Evolutionary conservation across 2,113 vertebrate species (phyloP), one percentile per base, ranked within the genome.

Genomic region (Passer montanus): DNA sequence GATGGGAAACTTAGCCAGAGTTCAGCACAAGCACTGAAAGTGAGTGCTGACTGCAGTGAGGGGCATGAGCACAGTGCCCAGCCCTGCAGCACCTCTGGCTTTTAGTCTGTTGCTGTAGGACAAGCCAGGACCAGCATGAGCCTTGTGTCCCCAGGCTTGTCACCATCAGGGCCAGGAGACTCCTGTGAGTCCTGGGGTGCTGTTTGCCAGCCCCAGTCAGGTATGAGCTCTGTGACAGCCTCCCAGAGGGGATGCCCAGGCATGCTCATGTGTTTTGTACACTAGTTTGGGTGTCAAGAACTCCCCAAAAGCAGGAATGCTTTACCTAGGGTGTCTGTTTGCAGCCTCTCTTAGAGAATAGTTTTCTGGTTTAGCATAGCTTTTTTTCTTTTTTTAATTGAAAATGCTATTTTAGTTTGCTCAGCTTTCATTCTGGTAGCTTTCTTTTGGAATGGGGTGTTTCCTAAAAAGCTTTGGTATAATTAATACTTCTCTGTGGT

Each of bases 31-130:
- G 20, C 19, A 2, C 31, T 39, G 18, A 15, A 27, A 39, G 41
- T 0, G 0, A 46, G 14, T 2, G 7, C 10, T 49, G 9, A 52
- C 21, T 18, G 11, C 28, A 15, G 16, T 1, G 10, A 37, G 31
- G 53, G 49, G 44, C 59, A 33, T 0, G 0, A 47, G 56, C 3
- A 1, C 39, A 6, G 28, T 8, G 46, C 31, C 20, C 13, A 70
- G 35, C 50, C 55, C 50, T n/a, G 43, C 77, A 84, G 66, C 49
- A 23, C 15, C 35, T 14, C 31, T 24, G 22, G 10, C 19, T 52
- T 80, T 64, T 13, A 37, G 14, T 35, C 31, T 24, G 6, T 21
- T 26, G 15, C 50, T 31, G 24, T 3, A 26, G 64, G 15, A 44
- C 39, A 24, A 44, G 5, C 28, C 31, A 2, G 46, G 50, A 35